phyloP scores from a whole-genome alignment of 2,888 invertebrate genomes.

The Trissolcus japonicus region DNA sequence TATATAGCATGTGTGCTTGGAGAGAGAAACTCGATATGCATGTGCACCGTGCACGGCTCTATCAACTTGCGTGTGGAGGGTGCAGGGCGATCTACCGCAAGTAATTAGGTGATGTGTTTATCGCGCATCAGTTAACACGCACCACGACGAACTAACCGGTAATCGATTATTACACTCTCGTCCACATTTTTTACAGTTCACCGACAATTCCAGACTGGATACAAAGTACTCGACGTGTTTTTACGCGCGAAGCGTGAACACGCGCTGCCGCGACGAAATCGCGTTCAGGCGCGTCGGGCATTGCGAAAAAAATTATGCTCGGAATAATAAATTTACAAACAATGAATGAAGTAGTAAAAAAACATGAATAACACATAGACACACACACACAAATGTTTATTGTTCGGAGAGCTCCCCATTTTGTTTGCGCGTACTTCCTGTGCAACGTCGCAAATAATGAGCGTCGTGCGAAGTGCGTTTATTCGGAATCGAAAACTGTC shows the following conservation, averaged over 20 bases:
- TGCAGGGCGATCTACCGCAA: constrained; percentile 67
- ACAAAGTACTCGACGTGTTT: constrained; percentile 36
- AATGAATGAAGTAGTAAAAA: not conserved
- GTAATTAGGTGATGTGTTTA: constrained; percentile 74
- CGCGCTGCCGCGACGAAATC: constrained; percentile 9
- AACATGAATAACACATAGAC: not conserved
- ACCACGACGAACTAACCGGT: constrained; percentile 65
- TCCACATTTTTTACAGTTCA: constrained; percentile 68
- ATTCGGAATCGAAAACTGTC: constrained; percentile 35
- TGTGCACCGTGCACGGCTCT: constrained; percentile 48
- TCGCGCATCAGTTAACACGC: constrained; percentile 69
- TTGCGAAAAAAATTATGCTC: constrained; percentile 26
- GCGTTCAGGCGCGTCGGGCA: constrained; percentile 14
- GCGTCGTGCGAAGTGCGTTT: constrained; percentile 24
- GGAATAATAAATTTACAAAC: not conserved
- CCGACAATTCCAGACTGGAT: constrained; percentile 49
- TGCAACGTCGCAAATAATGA: constrained; percentile 26
- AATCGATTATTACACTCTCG: constrained; percentile 69
- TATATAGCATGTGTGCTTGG: constrained; percentile 41
- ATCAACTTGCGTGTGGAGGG: constrained; percentile 64
- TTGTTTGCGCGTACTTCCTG: constrained; percentile 21
- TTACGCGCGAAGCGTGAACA: constrained; percentile 32
- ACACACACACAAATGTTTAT: not conserved
- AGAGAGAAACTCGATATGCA: constrained; percentile 53
- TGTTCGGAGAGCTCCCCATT: not conserved